Base-by-base conservation (phyloP, 2,113 vertebrate species). In the Arizona elegans region DNA sequence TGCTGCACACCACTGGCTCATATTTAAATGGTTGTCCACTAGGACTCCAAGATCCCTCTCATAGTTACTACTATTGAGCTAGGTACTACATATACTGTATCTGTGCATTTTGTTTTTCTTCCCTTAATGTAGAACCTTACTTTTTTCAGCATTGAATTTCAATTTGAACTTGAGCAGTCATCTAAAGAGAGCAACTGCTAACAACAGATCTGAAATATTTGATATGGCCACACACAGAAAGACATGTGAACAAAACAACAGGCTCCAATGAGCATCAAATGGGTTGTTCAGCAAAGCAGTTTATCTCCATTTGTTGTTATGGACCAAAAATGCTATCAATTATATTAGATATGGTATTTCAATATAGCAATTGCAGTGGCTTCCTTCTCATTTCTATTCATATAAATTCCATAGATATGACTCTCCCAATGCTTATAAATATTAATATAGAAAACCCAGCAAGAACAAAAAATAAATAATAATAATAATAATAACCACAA, bases 401-500 rank as follows among this genome's bases (percentile, higher is more conserved):
- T 81, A 81, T 47, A 47, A 23, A 85, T 75, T 23, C 23, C 33
- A n/a, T 75, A 62, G 8, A 56, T 56, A 17, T 53, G 81, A 62
- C 95, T 95, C 94, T 62, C 92, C 95, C 92, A 95, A 97, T 97
- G 97, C 97, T 98, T 98, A 98, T 98, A 98, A 97, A 98, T 98
- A 98, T 98, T 98, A 98, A 98, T 97, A 98, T 92, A 96, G 96
- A 96, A 97, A 59, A 29, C 93, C 94, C 93, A 87, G 47, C 95
- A 97, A 97, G 97, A 98, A 98, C 98, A 98, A 98, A 97, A n/a
- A 65, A 65, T 65, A 13, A 65, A n/a, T 29, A 70, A 70, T n/a
- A 97, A 97, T 96, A 97, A 97, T 98, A 98, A 98, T 98, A 98
- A 98, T 97, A 98, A 98, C 96, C 96, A 94, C 97, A 95, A 98